phyloP scores from a whole-genome alignment of 2,797 vertebrate species.

The Megalops cyprinoides region DNA sequence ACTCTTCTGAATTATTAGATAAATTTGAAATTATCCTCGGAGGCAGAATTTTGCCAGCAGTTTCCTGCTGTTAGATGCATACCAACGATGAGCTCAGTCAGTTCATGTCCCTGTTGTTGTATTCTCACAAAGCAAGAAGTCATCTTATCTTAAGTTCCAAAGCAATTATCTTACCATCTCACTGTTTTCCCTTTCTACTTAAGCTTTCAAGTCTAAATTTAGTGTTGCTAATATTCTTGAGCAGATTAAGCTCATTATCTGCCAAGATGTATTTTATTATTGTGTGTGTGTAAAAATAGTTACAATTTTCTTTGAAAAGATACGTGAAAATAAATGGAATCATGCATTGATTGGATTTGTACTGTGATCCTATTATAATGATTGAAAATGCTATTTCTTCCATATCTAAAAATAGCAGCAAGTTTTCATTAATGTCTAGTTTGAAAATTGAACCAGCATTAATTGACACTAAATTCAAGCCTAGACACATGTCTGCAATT shows the following conservation, averaged over 20 bases:
- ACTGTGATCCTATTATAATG: constrained; percentile 17
- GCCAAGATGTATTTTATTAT: constrained; percentile 32
- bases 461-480: constrained; percentile 1
- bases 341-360: constrained; percentile 19
- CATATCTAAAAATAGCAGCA: constrained; percentile 35
- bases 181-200: not conserved
- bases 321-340: constrained; percentile 5
- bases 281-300: constrained; percentile 21
- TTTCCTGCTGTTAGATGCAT: constrained; percentile 39
- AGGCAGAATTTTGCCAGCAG: constrained; percentile 43
- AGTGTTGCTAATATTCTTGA: constrained; percentile 22
- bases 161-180: constrained; percentile 43
- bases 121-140: constrained; percentile 38
- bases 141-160: constrained; percentile 35
- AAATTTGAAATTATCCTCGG: constrained; percentile 33
- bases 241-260: constrained; percentile 29
- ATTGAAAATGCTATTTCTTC: constrained; percentile 34
- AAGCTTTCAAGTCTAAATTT: constrained; percentile 30
- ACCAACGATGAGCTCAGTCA: not conserved
- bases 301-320: constrained; percentile 26
- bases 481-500: not conserved
- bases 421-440: constrained; percentile 30
- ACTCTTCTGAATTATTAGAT: not conserved
- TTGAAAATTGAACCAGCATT: constrained; percentile 34
- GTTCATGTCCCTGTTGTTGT: constrained; percentile 36